Base-by-base conservation (phyloP, 2,113 vertebrate species). In the Steatornis caripensis region DNA sequence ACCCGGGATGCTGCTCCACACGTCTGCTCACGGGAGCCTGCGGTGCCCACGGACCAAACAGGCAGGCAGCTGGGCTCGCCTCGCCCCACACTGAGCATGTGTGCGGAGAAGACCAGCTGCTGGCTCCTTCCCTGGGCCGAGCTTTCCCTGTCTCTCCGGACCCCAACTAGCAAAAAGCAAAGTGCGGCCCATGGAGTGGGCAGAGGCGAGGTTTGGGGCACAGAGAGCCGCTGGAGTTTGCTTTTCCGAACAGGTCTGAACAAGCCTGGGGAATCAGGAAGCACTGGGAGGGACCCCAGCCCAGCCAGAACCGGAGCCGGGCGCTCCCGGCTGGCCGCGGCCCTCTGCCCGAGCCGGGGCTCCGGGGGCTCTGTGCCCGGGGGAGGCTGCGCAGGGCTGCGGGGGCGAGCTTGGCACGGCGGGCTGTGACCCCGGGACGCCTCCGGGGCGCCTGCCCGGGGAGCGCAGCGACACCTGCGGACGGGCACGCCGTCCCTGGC, bases 61-160 rank as follows among this genome's bases (percentile, higher is more conserved):
- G 43, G 58, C 15, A 36, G 30, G 57, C 48, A 46, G 29, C 41
- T 1, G 2, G 72, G 36, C 41, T 57, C 61, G 27, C 34, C 58
- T 72, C 1, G 1, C 13, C 81, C 30, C 2, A 2, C 0, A 3
- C 36, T 71, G 15, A 15, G 21, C 23, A 7, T 0, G 1, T 3
- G 10, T 22, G 66, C 1, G 1, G 22, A 53, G 29, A 21, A 71
- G 49, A 29, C 29, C 34, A 41, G 24, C 53, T 61, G 21, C 37
- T 19, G 48, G 15, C 27, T 36, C 39, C 8, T 30, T 18, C 36
- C 22, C 41, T 8, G 20, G 36, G 23, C 49, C 9, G 37, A 69
- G 69, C 41, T 46, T 39, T 32, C 21, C 66, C 13, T 19, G 29
- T 18, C 3, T 66, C 48, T 17, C 29, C 1, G 27, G n/a, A n/a